These are phyloP conservation scores for Paramormyrops hopkinsi DNA, from an alignment of 2,797 vertebrate genomes.

Conservation along the genomic window DNA sequence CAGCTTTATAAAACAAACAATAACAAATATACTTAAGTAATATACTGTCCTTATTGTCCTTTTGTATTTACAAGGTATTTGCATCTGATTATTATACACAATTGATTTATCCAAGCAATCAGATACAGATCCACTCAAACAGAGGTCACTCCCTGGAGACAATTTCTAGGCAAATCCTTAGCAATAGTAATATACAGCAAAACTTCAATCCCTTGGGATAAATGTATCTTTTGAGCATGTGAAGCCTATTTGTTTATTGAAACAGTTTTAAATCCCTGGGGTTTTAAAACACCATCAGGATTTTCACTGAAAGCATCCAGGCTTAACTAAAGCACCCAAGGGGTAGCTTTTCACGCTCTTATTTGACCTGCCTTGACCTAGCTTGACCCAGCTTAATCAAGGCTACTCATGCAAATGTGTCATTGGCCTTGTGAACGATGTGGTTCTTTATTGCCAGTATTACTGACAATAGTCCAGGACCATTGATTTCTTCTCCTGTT, in stretches of 20 bases:
- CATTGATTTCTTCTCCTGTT: neutral
- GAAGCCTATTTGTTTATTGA: neutral
- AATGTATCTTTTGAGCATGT: neutral
- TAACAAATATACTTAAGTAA: neutral
- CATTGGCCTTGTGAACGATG: neutral
- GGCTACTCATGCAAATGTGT: neutral
- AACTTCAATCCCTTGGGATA: neutral
- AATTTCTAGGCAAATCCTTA: neutral
- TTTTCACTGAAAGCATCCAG: neutral
- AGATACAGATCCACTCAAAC: neutral
- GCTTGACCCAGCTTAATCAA: neutral
- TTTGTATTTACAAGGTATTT: neutral
- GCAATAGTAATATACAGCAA: neutral
- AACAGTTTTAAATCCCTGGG: neutral
- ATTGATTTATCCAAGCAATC: neutral
- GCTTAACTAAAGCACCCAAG: neutral
- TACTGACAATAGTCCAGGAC: slow-evolving; percentile 3
- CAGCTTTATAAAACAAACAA: neutral
- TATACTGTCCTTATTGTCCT: neutral
- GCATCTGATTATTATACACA: neutral
- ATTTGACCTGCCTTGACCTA: neutral
- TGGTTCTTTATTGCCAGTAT: neutral
- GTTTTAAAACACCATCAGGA: slow-evolving; percentile 1
- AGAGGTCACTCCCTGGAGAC: neutral
- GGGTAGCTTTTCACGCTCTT: neutral